Conservation (phyloP, 2,888 invertebrate genomes). For the Cryptosula pallasiana region DNA sequence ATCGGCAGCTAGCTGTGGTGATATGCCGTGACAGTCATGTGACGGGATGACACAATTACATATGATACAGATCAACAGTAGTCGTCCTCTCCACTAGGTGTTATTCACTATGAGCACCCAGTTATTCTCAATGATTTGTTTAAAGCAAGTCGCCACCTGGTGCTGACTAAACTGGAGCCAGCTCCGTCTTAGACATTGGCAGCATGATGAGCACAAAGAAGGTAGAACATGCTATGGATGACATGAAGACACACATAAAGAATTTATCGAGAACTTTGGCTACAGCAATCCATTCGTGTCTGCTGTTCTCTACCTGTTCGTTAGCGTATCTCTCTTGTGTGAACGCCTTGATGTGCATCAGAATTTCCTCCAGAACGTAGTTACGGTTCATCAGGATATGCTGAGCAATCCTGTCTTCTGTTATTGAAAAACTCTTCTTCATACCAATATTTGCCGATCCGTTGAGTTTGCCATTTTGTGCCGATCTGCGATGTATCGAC, state of each 20-base stretch:
- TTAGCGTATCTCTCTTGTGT: background rate
- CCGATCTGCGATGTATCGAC: background rate
- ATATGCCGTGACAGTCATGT: too few species aligned
- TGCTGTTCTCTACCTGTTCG: constrained; percentile 1
- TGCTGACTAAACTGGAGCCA: background rate
- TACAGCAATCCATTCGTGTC: constrained; percentile 24
- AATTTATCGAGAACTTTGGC: constrained; percentile 19
- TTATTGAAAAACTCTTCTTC: constrained; percentile 23
- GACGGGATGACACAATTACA: too few species aligned
- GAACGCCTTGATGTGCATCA: constrained; percentile 6
- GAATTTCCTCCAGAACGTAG: constrained; percentile 23
- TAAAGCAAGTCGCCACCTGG: too few species aligned
- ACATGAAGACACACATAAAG: constrained; percentile 12
- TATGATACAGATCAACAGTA: too few species aligned
- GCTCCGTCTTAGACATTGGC: constrained; percentile 8
- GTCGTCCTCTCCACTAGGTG: too few species aligned
- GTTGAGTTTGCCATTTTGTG: background rate
- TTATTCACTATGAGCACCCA: too few species aligned
- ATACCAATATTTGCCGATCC: background rate
- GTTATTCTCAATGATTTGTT: too few species aligned
- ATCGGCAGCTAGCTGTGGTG: too few species aligned
- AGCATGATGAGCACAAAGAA: constrained; percentile 23
- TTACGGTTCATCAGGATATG: constrained; percentile 4
- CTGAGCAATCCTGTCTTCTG: constrained; percentile 17
- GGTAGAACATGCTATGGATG: constrained; percentile 16